Base-by-base conservation (phyloP, 2,797 vertebrate species). In the Perodicticus potto region DNA sequence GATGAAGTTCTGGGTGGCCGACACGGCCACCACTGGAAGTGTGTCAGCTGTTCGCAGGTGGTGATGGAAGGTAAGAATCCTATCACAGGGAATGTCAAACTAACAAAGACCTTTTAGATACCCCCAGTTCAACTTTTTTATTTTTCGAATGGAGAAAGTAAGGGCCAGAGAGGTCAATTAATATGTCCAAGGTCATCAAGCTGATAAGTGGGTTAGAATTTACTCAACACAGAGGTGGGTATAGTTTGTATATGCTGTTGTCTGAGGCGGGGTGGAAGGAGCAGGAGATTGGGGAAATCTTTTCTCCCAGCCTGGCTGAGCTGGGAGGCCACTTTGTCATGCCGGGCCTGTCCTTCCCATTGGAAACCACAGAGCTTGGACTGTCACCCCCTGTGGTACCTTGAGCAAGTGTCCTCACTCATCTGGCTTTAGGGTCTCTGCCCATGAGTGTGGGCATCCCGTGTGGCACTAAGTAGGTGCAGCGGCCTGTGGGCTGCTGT, bases 21-120 rank as follows among this genome's bases (percentile, higher is more conserved):
- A 76, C 7, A 14, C 19, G 6, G 25, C 65, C 10, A 13, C 55
- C 25, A 14, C 69, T 9, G 14, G 34, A 78, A 32, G 2, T 34
- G 27, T 40, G 29, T 55, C 67, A 32, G 53, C 45, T 89, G 19
- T 49, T 29, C 8, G 11, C 53, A 27, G 11, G 13, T 13, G 8
- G 16, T 67, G 23, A 25, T 29, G 53, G 81, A 73, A 87, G 27
- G n/a, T 20, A 34, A 57, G 70, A 69, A 45, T 94, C 43, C 27
- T 37, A 53, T 34, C 53, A 45, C 11, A 43, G 45, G 95, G 37
- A 74, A 53, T 61, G 49, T 45, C 78, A 70, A 63, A 76, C 67
- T 23, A 67, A 91, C 12, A 89, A 89, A 83, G 49, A 7, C 29
- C 20, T 87, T 95, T 92, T 59, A 63, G 53, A 87, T 32, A 82